These are phyloP conservation scores for Magallana nippona DNA, from an alignment of 2,888 invertebrate genomes.

Conservation along the genomic window DNA sequence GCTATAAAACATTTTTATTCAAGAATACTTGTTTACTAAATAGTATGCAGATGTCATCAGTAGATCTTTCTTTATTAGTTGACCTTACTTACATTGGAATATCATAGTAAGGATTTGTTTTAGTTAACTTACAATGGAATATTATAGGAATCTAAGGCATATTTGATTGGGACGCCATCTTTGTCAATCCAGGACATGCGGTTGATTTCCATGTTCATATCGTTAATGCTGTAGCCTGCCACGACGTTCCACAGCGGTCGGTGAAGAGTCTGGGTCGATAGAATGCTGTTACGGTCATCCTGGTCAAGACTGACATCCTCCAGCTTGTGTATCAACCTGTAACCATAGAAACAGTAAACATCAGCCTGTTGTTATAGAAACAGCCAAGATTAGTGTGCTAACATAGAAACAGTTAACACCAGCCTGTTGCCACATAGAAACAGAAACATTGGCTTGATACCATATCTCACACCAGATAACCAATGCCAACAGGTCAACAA, in stretches of 20 bases:
- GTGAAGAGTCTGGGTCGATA: slow-evolving; percentile 48
- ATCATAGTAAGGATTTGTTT: too few species aligned
- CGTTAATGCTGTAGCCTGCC: slow-evolving; percentile 51
- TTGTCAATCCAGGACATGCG: slow-evolving; percentile 69
- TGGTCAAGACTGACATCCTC: slow-evolving; percentile 55
- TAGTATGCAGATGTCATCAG: too few species aligned
- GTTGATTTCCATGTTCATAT: slow-evolving; percentile 60
- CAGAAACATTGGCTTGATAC: too few species aligned
- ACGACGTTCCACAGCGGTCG: slow-evolving; percentile 66
- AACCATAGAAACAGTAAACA: not conserved
- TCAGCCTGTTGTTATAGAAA: not conserved
- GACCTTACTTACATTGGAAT: too few species aligned
- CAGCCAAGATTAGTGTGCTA: too few species aligned
- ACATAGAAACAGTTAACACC: too few species aligned
- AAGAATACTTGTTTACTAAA: too few species aligned
- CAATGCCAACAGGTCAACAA: too few species aligned
- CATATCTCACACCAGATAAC: too few species aligned
- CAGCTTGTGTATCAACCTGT: slow-evolving; percentile 46
- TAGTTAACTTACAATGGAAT: slow-evolving; percentile 66
- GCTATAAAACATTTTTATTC: too few species aligned
- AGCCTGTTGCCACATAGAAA: too few species aligned
- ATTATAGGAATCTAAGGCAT: slow-evolving; percentile 62
- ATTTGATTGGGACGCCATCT: slow-evolving; percentile 65
- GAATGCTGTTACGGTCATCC: slow-evolving; percentile 54
- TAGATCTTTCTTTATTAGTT: too few species aligned